phyloP scores from a whole-genome alignment of 2,888 invertebrate genomes.

The Sinotaia quadrata region DNA sequence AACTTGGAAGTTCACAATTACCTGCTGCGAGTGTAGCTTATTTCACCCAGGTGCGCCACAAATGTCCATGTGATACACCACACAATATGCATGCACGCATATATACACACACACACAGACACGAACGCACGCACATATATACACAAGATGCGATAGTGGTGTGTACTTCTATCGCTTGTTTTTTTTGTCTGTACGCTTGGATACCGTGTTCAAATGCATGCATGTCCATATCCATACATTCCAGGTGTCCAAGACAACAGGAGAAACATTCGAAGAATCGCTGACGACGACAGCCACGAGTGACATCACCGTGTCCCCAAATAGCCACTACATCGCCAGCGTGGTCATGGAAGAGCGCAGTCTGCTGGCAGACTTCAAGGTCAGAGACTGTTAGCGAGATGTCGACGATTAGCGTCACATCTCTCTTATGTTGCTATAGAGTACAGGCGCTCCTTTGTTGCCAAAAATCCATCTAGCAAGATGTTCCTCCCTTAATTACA shows the following conservation, averaged over 20 bases:
- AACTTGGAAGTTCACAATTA: too few relatives aligned
- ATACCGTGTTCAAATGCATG: not conserved
- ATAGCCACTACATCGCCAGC: slow-evolving; percentile 36
- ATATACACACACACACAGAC: not conserved
- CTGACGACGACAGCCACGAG: slow-evolving; percentile 40
- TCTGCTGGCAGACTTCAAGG: slow-evolving; percentile 34
- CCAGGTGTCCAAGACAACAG: slow-evolving; percentile 40
- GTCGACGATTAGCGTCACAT: too few relatives aligned
- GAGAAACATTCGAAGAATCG: slow-evolving; percentile 40
- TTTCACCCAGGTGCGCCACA: too few relatives aligned
- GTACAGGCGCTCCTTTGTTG: too few relatives aligned
- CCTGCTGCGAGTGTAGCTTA: too few relatives aligned
- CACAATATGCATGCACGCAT: slow-evolving; percentile 6
- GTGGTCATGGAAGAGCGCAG: slow-evolving; percentile 36
- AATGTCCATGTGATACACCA: too few relatives aligned
- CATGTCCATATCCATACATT: not conserved
- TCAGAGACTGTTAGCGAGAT: too few relatives aligned
- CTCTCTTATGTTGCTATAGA: too few relatives aligned
- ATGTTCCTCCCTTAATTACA: too few relatives aligned
- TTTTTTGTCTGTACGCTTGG: not conserved
- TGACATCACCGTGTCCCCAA: slow-evolving; percentile 35
- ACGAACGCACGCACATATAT: slow-evolving; percentile 11
- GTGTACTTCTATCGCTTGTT: too few relatives aligned
- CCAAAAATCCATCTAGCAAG: too few relatives aligned
- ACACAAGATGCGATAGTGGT: too few relatives aligned